Conservation (phyloP, 2,888 invertebrate species). For the Orthosia gracilis region DNA sequence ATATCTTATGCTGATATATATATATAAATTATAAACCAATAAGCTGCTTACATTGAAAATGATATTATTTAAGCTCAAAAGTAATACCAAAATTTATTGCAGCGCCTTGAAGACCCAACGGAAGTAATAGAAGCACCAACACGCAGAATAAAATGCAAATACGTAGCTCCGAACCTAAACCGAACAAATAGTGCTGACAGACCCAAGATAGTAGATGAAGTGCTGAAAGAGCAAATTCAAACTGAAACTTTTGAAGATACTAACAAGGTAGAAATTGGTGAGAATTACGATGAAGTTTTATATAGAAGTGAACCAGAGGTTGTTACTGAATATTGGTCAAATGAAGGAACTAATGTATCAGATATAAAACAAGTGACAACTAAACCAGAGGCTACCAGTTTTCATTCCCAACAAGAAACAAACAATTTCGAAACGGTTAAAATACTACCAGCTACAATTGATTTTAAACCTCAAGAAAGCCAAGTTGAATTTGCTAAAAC, state of each 20-base stretch:
- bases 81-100: conserved; percentile 49
- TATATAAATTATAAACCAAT: neutral
- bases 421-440: neutral
- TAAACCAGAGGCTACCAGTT: neutral
- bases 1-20: neutral
- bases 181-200: conserved; percentile 34
- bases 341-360: conserved; percentile 6
- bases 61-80: neutral
- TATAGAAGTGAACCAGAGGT: conserved; percentile 38
- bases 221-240: conserved; percentile 69
- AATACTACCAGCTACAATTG: conserved; percentile 20
- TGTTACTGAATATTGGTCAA: conserved; percentile 44
- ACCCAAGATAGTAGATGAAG: conserved; percentile 78
- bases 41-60: neutral
- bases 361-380: conserved; percentile 3
- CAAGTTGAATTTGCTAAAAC: neutral
- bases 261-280: conserved; percentile 45
- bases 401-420: conserved; percentile 12
- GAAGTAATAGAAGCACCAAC: conserved; percentile 34
- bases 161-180: conserved; percentile 45
- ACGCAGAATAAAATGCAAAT: conserved; percentile 45
- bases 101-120: conserved; percentile 66
- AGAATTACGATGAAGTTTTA: conserved; percentile 32
- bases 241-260: conserved; percentile 23
- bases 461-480: conserved; percentile 4